Conservation (phyloP, 2,888 invertebrate genomes). For the Melanophora roralis region DNA sequence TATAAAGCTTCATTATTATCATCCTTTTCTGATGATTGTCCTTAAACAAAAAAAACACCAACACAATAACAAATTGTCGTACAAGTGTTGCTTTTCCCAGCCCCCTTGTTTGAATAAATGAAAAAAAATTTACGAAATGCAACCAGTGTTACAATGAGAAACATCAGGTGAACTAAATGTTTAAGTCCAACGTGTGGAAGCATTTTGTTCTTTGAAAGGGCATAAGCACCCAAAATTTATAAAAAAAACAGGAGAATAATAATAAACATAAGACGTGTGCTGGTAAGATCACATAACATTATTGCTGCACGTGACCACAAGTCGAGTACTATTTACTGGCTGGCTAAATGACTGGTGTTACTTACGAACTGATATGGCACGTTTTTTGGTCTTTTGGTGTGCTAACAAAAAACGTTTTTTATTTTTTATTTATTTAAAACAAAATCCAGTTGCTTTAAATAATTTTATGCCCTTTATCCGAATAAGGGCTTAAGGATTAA, state of each 20-base stretch:
- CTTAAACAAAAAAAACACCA: slow-evolving; percentile 17
- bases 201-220: slow-evolving; percentile 40
- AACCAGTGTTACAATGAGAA: slow-evolving; percentile 61
- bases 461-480: slow-evolving; percentile 52
- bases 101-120: slow-evolving; percentile 16
- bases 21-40: slow-evolving; percentile 13
- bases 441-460: slow-evolving; percentile 34
- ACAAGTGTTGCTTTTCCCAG: slow-evolving; percentile 60
- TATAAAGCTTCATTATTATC: slow-evolving; percentile 45
- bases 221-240: slow-evolving; percentile 20
- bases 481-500: slow-evolving; percentile 58
- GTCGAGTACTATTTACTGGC: slow-evolving; percentile 25
- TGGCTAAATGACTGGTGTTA: slow-evolving; percentile 57
- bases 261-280: slow-evolving; percentile 53
- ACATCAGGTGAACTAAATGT: slow-evolving; percentile 62
- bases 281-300: slow-evolving; percentile 61
- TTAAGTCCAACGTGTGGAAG: slow-evolving; percentile 7
- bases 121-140: slow-evolving; percentile 39
- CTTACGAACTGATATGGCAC: slow-evolving; percentile 65
- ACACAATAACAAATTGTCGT: background rate
- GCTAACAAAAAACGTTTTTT: slow-evolving; percentile 11
- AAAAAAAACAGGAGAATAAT: slow-evolving; percentile 4
- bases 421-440: background rate
- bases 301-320: slow-evolving; percentile 64
- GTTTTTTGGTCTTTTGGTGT: slow-evolving; percentile 48